Conservation (phyloP, 1,140 invertebrate genomes). For the Lepidurus packardi region DNA sequence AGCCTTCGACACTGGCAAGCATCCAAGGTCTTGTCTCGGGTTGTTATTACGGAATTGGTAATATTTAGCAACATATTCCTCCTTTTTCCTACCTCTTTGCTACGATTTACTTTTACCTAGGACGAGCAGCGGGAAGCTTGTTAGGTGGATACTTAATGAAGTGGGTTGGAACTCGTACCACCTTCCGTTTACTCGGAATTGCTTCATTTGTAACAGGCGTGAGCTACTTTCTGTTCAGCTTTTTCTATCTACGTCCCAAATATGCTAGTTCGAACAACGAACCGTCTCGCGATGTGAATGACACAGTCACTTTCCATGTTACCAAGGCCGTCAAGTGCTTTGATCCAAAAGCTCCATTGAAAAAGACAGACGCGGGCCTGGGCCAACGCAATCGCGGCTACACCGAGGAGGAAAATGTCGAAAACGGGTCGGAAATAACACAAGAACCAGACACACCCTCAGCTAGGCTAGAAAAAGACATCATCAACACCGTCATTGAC, state of each 20-base stretch:
- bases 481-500: background rate
- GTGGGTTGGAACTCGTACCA: conserved; percentile 61
- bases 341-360: background rate
- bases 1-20: conserved; percentile 70
- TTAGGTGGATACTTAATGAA: conserved; percentile 71
- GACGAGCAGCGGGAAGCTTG: conserved; percentile 68
- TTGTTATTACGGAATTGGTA: conserved; percentile 73
- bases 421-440: background rate
- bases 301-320: background rate
- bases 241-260: conserved; percentile 50
- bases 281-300: background rate
- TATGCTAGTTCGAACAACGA: background rate
- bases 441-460: background rate
- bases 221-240: conserved; percentile 64
- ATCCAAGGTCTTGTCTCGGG: conserved; percentile 75
- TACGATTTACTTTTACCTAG: conserved; percentile 46
- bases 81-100: background rate
- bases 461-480: background rate
- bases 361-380: background rate
- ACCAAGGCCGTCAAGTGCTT: background rate
- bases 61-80: conserved; percentile 36
- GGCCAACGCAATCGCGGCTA: background rate
- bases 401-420: background rate
- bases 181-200: conserved; percentile 64
- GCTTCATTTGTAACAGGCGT: conserved; percentile 57